These are phyloP conservation scores for Galleria mellonella DNA, from an alignment of 1,140 invertebrate species.

Conservation along the genomic window DNA sequence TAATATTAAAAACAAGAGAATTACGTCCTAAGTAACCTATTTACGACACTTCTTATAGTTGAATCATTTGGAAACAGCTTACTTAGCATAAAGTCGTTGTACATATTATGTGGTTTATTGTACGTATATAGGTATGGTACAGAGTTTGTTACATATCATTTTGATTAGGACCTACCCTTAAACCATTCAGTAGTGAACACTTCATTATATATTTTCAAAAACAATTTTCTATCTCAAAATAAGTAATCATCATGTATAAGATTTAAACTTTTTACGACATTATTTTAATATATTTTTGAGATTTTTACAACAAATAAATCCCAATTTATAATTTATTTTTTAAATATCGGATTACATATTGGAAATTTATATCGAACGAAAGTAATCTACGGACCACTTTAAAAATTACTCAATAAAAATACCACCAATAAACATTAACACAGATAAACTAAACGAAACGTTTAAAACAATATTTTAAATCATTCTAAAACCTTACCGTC, in stretches of 20 bases:
- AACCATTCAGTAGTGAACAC: slow-evolving; percentile 9
- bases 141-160: slow-evolving; percentile 49
- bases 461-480: not conserved
- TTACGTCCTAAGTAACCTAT: too few species aligned
- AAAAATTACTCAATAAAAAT: slow-evolving; percentile 1
- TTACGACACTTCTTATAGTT: not conserved
- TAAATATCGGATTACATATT: slow-evolving; percentile 16
- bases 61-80: too few species aligned
- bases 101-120: slow-evolving; percentile 1
- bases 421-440: too few species aligned
- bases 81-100: not conserved
- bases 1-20: too few species aligned
- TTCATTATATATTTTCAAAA: slow-evolving; percentile 4
- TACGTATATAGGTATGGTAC: slow-evolving; percentile 7
- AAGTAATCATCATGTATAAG: not conserved
- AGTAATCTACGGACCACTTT: slow-evolving; percentile 4
- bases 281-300: slow-evolving; percentile 53
- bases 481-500: slow-evolving; percentile 3
- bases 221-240: not conserved
- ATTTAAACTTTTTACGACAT: slow-evolving; percentile 13
- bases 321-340: slow-evolving; percentile 31
- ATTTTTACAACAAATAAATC: slow-evolving; percentile 44
- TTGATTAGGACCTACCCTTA: slow-evolving; percentile 34
- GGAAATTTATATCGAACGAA: slow-evolving; percentile 2
- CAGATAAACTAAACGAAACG: not conserved